Evolutionary conservation across 2,888 invertebrate species (phyloP), one percentile per base, ranked within the genome.

Genomic region (Leptinotarsa peninsularis): DNA sequence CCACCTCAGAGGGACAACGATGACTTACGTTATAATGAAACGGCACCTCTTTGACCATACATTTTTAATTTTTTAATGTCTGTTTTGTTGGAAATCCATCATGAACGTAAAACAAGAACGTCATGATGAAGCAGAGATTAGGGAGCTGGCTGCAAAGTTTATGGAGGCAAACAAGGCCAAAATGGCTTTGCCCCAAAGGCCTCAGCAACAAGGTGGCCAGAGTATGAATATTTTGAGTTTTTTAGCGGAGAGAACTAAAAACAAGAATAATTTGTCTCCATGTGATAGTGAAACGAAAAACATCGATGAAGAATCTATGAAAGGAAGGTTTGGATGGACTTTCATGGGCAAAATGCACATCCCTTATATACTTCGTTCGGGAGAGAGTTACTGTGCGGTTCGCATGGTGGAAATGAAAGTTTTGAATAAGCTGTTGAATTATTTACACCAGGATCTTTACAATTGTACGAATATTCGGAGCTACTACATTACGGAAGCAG

Each of bases 351-450:
- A 94, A 84, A 93, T 92, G 82, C 93, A 94, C 88, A 95, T 98
- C 85, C 98, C 98, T 1, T 97, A 95, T 87, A 95, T 98, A 80
- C 93, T 94, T 85, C 91, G 98, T 23, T 92, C 93, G 71, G 91
- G 93, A 21, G 96, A 96, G 86, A 94, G 94, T 87, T 98, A 95
- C 87, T 96, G 96, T 86, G 95, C 97, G n/a, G 97, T 98, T 71
- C 92, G 97, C 73, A 97, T 98, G 93, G 95, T 98, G 33, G 98
- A 98, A 88, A 92, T 93, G 84, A 97, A 97, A 88, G 91, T 97
- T 67, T 91, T 97, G 33, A 95, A 95, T 87, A 96, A 96, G 89
- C 95, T 96, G 89, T 92, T 97, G 84, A 95, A 93, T 87, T 95
- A 94, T 86, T 91, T 97, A 71, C 96, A 97, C 87, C 94, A 95